Evolutionary conservation across 2,888 invertebrate genomes (phyloP), one percentile per base, ranked within the genome.

Genomic region (Merodon equestris): DNA sequence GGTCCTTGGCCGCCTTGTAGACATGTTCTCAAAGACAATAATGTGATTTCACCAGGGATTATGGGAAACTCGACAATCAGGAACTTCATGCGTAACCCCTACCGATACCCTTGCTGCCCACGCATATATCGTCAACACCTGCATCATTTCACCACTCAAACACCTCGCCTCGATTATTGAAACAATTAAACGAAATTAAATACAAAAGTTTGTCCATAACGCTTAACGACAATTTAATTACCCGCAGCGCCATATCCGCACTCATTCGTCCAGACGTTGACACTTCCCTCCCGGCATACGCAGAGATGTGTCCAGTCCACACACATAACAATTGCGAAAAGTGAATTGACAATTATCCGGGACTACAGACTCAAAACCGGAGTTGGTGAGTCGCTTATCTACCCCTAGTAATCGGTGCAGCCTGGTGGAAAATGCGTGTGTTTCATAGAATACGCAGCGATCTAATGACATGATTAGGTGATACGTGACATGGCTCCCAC

Each of bases 191-290:
- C 42, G 79, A 64, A 64, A 74, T 74, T 68, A 79, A 79, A 79
- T 54, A 74, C 60, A 63, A 74, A 79, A 79, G 68, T 79, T 79
- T 68, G 66, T 2, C 60, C 74, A 70, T 74, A 74, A 74, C 19
- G 68, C 58, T 56, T 74, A 79, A 79, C 64, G 79, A 70, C 68
- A 79, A 74, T 79, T 74, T 79, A 79, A 79, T 79, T 79, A 74
- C 79, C 79, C 79, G 74, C 79, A 79, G 68, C 60, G 74, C 64
- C 40, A 40, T 40, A n/a, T 40, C 40, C 19, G 51, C 27, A 27
- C 27, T 27, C 27, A 27, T 7, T 7, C 19, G 36, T 10, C 44
- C 60, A 15, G 48, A n/a, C 51, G 68, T 79, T 74, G 79, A 79
- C 79, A 79, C 64, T 79, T 79, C 79, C 79, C 68, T 68, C 70